Evolutionary conservation across 2,113 vertebrate species (phyloP).

Genomic region (Corythornis madagascariensis): DNA sequence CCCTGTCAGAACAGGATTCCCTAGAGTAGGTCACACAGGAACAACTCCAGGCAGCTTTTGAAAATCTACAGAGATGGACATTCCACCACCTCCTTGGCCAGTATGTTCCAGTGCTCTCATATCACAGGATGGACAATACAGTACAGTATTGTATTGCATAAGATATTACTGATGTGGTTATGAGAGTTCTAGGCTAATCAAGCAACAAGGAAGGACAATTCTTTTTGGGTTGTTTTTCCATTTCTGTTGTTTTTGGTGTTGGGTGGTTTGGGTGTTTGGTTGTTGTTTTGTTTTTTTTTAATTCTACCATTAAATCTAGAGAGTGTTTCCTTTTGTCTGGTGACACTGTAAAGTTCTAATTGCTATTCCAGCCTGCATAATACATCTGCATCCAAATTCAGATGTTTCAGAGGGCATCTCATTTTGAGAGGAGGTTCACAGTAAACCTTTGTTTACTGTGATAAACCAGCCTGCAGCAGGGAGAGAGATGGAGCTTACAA

Average conservation of each 20-base stretch:
- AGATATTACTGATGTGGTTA: background rate
- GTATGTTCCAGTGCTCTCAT: no score
- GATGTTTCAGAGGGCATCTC: background rate
- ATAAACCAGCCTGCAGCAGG: background rate
- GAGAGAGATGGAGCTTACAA: background rate
- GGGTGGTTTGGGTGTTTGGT: background rate
- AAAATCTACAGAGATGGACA: no score
- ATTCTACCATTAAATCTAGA: background rate
- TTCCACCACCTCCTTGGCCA: no score
- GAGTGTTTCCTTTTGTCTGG: background rate
- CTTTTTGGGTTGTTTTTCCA: background rate
- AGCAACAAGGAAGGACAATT: background rate
- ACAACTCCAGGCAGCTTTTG: no score
- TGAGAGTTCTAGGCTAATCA: background rate
- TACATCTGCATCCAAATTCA: background rate
- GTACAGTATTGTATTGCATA: background rate
- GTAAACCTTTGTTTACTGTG: background rate
- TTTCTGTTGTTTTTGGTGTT: background rate
- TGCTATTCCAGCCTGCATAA: background rate
- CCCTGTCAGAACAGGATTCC: no score
- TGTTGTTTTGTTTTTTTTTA: background rate
- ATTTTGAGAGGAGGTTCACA: background rate
- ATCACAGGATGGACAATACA: background rate
- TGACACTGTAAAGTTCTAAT: background rate
- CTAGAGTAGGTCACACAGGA: no score